These are phyloP conservation scores for Dione juno DNA, from an alignment of 2,888 invertebrate genomes.

Conservation along the genomic window DNA sequence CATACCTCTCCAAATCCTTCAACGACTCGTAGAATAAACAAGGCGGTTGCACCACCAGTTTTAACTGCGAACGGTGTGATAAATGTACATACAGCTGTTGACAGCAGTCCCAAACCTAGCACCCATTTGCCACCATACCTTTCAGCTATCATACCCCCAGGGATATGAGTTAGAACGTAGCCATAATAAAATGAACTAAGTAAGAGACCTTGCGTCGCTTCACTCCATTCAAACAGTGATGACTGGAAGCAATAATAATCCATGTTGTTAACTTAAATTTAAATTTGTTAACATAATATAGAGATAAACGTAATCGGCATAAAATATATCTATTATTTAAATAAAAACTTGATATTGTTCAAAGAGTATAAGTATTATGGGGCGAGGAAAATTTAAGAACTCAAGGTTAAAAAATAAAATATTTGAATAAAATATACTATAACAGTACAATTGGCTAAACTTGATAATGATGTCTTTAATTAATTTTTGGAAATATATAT, in stretches of 20 bases:
- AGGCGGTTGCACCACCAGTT: conserved; percentile 78
- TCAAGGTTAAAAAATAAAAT: neutral
- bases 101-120: conserved; percentile 90
- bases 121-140: conserved; percentile 93
- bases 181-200: conserved; percentile 93
- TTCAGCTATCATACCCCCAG: conserved; percentile 92
- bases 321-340: neutral
- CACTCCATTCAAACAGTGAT: conserved; percentile 85
- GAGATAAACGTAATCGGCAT: neutral
- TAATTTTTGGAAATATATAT: too few species aligned
- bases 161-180: conserved; percentile 91
- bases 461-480: neutral
- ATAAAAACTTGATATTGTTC: too few species aligned
- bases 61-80: conserved; percentile 89
- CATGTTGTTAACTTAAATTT: neutral
- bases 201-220: conserved; percentile 88
- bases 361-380: neutral
- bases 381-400: neutral
- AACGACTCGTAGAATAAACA: conserved; percentile 82
- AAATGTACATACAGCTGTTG: conserved; percentile 91
- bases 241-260: conserved; percentile 31
- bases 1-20: conserved; percentile 86
- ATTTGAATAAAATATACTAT: neutral
- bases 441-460: neutral
- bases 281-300: neutral